Conservation (phyloP, 1,140 invertebrate species). For the Rhopalosiphum maidis region DNA sequence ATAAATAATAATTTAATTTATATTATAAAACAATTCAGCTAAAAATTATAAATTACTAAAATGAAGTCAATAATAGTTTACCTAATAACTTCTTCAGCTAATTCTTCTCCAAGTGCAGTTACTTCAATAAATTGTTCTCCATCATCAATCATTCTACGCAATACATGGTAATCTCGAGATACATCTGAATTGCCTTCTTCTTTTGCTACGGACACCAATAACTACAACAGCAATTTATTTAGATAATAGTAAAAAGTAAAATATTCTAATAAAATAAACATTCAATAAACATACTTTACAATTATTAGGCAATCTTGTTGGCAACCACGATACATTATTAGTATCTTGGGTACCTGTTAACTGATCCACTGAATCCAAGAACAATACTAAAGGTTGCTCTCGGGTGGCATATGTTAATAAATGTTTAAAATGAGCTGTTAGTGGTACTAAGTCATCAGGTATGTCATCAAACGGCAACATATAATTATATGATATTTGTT, state of each 20-base stretch:
- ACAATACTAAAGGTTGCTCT: slow-evolving; percentile 85
- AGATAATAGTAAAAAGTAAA: background rate
- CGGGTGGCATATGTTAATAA: slow-evolving; percentile 81
- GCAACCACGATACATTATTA: slow-evolving; percentile 96
- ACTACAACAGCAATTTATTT: slow-evolving; percentile 64
- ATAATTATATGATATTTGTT: slow-evolving; percentile 96
- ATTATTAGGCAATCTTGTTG: slow-evolving; percentile 84
- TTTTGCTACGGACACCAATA: slow-evolving; percentile 88
- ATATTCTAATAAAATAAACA: background rate
- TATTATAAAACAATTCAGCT: background rate
- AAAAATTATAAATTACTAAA: background rate
- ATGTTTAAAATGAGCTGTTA: slow-evolving; percentile 95
- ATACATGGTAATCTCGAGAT: slow-evolving; percentile 83
- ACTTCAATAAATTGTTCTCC: slow-evolving; percentile 94
- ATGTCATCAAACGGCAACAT: slow-evolving; percentile 91
- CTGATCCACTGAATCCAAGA: slow-evolving; percentile 93
- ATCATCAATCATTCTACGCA: slow-evolving; percentile 88
- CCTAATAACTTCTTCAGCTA: slow-evolving; percentile 92
- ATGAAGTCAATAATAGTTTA: slow-evolving; percentile 61
- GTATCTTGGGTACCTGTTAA: slow-evolving; percentile 92
- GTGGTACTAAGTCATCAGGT: slow-evolving; percentile 92
- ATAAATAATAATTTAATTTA: background rate
- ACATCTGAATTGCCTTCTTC: slow-evolving; percentile 86
- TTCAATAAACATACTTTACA: slow-evolving; percentile 76
- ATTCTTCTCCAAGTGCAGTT: slow-evolving; percentile 86